Evolutionary conservation across 2,888 invertebrate genomes (phyloP).

Genomic region (Mamestra brassicae): DNA sequence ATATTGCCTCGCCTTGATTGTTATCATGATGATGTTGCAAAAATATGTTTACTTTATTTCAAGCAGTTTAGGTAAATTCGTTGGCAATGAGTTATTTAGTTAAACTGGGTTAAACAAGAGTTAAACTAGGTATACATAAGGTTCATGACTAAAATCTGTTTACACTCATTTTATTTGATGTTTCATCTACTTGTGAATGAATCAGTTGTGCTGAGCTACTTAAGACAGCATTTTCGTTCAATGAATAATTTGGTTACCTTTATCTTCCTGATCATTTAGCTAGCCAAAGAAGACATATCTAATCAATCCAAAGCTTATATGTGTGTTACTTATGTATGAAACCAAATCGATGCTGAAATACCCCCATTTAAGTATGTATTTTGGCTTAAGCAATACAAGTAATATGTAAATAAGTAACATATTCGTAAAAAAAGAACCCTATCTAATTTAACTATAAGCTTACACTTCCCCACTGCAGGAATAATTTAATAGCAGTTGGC

Average conservation of each 20-base stretch:
- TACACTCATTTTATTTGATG: slow-evolving; percentile 1
- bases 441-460: not conserved
- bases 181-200: slow-evolving; percentile 9
- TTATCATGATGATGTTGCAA: slow-evolving; percentile 56
- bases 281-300: not conserved
- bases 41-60: slow-evolving; percentile 41
- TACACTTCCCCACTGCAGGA: not conserved
- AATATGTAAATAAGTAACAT: not conserved
- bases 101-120: not conserved
- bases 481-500: not conserved
- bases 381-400: not conserved
- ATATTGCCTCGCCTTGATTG: slow-evolving; percentile 42
- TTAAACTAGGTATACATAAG: not conserved
- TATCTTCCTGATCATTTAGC: not conserved
- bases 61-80: slow-evolving; percentile 2
- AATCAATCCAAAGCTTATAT: not conserved
- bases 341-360: not conserved
- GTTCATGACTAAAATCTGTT: slow-evolving; percentile 16
- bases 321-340: not conserved
- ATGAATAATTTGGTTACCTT: not conserved
- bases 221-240: not conserved
- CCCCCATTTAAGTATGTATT: not conserved
- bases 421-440: not conserved
- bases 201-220: slow-evolving; percentile 15
- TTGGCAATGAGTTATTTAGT: slow-evolving; percentile 13